Base-by-base conservation (phyloP, 2,113 vertebrate species). In the Poeciliopsis prolifica region DNA sequence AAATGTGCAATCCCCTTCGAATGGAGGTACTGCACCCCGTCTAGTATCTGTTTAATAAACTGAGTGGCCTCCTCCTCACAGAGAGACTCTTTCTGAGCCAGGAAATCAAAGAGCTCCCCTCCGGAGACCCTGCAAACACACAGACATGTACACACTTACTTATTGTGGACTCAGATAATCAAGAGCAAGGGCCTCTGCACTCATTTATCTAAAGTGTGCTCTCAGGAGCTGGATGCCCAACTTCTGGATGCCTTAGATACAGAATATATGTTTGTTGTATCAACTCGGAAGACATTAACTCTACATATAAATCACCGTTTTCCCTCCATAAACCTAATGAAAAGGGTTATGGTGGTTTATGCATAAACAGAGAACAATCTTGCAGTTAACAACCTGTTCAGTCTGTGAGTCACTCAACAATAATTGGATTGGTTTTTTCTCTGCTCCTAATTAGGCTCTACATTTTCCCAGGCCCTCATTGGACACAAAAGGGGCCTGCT, bases 31-130 rank as follows among this genome's bases (percentile, higher is more conserved):
- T 95, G 94, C 80, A 99, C 97, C 51, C 98, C 98, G 0, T 97
- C 94, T 66, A 99, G 95, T 86, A 99, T 97, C 94, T 99, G 97
- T 84, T 97, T 98, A 86, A 99, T 96, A 90, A 99, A 99, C 88
- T 95, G 96, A 15, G 98, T 98, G 85, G 98, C 98, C 78, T 99
- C 97, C 80, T 99, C 97, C 80, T 99, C 98, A 86, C 96, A 96
- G 83, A 99, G 91, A 11, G 97, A 97, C 85, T 99, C 98, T 80
- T 99, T 99, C 89, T 97, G 97, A 72, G 98, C 97, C 92, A 99
- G 83, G 86, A 99, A 99, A 82, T 99, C 98, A 72, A 99, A 99
- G 40, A 99, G 96, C 86, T 99, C 98, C 80, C 98, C 98, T 83
- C 98, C 98, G 29, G 96, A 97, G 40, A 99, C 97, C 40, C 98